phyloP scores from a whole-genome alignment of 2,797 vertebrate genomes.

The Arremon brunneinucha region DNA sequence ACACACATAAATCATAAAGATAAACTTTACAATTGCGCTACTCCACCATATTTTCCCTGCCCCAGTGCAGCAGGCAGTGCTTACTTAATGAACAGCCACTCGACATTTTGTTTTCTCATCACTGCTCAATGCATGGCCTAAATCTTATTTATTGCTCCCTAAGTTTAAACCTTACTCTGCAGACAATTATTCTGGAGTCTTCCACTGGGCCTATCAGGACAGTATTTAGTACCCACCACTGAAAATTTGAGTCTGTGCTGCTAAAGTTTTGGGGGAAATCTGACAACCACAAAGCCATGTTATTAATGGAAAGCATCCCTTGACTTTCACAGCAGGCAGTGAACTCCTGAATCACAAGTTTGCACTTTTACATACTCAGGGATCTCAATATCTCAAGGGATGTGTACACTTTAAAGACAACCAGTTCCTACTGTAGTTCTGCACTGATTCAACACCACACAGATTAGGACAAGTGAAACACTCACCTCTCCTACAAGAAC shows the following conservation, averaged over 20 bases:
- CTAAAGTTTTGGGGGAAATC: background rate
- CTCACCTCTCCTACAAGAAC: background rate
- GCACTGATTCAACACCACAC: background rate
- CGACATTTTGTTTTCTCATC: background rate
- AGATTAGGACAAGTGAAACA: background rate
- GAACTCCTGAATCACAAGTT: background rate
- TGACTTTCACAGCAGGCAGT: background rate
- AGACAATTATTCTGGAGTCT: background rate
- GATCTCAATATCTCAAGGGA: background rate
- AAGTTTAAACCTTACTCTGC: background rate
- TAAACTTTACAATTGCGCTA: background rate
- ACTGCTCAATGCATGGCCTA: background rate
- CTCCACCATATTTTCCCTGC: background rate
- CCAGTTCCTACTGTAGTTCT: background rate
- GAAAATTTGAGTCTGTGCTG: background rate
- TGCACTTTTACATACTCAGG: background rate
- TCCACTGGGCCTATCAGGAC: background rate
- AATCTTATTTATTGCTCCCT: background rate
- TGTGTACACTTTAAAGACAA: background rate
- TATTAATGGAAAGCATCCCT: background rate
- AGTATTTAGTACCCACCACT: background rate
- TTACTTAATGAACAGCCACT: background rate
- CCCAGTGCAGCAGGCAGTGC: background rate
- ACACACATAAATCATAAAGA: background rate
- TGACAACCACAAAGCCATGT: background rate